Base-by-base conservation (phyloP, 1,140 invertebrate genomes). In the Drosophila triauraria region DNA sequence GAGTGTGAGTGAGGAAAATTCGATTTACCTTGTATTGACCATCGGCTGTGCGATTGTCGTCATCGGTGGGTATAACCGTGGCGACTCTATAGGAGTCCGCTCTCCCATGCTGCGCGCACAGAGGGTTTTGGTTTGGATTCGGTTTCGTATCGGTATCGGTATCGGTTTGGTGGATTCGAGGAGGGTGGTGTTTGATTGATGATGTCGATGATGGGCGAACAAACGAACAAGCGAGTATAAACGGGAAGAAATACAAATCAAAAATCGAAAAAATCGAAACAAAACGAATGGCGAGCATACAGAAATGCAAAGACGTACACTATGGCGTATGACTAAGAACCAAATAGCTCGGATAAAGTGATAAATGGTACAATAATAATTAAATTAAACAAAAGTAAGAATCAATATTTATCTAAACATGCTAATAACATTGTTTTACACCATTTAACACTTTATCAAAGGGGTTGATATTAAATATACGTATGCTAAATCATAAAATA, bases 11-110 rank as follows among this genome's bases (percentile, higher is more conserved):
- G 54, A 60, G 48, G 47, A 68, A 75, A 75, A 67, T 79, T 71
- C 46, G 75, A 87, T 82, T 93, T 95, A 97, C 97, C 97, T 98
- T 98, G 93, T 96, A 96, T 95, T 96, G 96, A 93, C 97, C 97
- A 94, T 98, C 97, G 80, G 97, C 96, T 77, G 97, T 98, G 95
- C 96, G 96, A 95, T 98, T 98, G 95, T 98, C 97, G 93, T 98
- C 97, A 94, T 96, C 96, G 93, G 97, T 95, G 93, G 96, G 95
- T 80, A 97, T 96, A 94, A 97, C 96, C 85, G 97, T 98, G 78
- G 98, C 98, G 93, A 97, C 96, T 93, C 97, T 96, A 95, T 98
- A 98, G 90, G 97, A 98, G 94, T 98, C 97, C 93, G 97, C 95
- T 92, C 97, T 96, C 94, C 96, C 97, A 95, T 97, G 97, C 97